A percentile compares a stretch with the other conserved stretches of the same genome.
Conservation (phyloP, 2,797 vertebrate genomes). For the Microctenopoma steveboyesi region DNA sequence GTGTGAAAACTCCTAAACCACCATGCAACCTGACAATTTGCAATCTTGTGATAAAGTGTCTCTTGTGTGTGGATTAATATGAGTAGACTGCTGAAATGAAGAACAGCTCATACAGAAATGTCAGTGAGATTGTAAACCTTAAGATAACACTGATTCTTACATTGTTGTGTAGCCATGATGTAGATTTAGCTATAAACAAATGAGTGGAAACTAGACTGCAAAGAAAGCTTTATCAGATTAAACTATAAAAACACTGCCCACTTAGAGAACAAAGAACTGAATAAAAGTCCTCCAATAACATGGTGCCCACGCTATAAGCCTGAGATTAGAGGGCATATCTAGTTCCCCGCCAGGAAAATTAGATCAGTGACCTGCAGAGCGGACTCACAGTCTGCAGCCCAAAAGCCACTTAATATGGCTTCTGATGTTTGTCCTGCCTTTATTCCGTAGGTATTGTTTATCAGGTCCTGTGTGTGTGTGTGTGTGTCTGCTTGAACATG, state of each 20-base stretch:
- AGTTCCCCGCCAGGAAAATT: conserved; percentile 73
- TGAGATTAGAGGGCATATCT: conserved; percentile 69
- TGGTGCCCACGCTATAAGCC: conserved; percentile 60
- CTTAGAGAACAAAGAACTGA: conserved; percentile 65
- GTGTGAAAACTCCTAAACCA: not conserved
- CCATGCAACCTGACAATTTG: no score
- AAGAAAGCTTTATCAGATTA: conserved; percentile 63
- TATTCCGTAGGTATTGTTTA: conserved; percentile 33
- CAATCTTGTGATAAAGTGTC: not conserved
- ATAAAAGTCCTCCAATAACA: conserved; percentile 68
- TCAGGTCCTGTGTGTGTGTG: conserved; percentile 4
- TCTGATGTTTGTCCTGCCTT: conserved; percentile 35
- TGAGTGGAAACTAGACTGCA: conserved; percentile 47
- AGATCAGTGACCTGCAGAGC: conserved; percentile 65
- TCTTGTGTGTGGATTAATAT: not conserved
- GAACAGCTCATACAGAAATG: not conserved
- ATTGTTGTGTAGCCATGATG: conserved; percentile 9
- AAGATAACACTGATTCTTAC: not conserved
- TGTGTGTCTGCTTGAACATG: conserved; percentile 19
- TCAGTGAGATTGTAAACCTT: not conserved
- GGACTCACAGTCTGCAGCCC: conserved; percentile 44
- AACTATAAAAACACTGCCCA: conserved; percentile 59
- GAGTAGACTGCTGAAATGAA: not conserved
- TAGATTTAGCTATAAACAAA: conserved; percentile 47
- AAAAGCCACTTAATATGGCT: conserved; percentile 40